Evolutionary conservation across 2,113 vertebrate species (phyloP), one percentile per base, ranked within the genome.

Genomic region (Lophochroa leadbeateri): DNA sequence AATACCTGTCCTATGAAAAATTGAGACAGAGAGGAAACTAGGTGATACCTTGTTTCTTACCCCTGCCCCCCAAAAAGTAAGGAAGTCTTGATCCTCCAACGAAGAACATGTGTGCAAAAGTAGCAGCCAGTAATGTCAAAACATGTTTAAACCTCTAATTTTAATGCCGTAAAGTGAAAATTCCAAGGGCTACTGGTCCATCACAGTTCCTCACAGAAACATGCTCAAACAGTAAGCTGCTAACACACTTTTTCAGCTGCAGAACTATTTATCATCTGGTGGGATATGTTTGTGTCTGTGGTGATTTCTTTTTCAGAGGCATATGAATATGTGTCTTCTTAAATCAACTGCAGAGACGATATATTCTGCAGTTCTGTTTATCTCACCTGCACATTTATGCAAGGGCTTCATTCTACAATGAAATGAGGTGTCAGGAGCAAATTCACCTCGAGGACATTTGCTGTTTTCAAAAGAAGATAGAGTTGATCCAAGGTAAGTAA

Each of bases 191-290:
- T 39, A 27, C 29, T 31, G 15, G 4, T 49, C 35, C 16, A 19
- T 60, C 55, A 21, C 55, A 41, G 7, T 9, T 68, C 47, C 55
- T 74, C 47, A 79, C 33, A 80, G 72, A 74, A 86, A 69, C n/a
- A 33, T 0, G 2, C 33, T 88, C 49, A 68, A 82, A 37, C 33
- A 37, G 35, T 0, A 8, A 57, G 29, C 8, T 0, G 0, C 43
- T 55, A 79, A 60, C 28, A 58, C 11, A 21, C 7, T 57, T 88
- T 53, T 57, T 74, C 65, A 84, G n/a, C 64, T 49, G 47, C 37
- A 87, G 57, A 85, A 35, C 35, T 13, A 28, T 23, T 43, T 90
- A 2, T 76, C 86, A 90, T 82, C 79, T 83, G 53, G 5, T 80
- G 68, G 18, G 10, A 43, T 46, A 31, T 88, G 37, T 85, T 77